Percentiles rank a stretch among this genome's conserved stretches.
These are phyloP conservation scores for Oryzias javanicus DNA, from an alignment of 2,113 vertebrate species.

Conservation along the genomic window DNA sequence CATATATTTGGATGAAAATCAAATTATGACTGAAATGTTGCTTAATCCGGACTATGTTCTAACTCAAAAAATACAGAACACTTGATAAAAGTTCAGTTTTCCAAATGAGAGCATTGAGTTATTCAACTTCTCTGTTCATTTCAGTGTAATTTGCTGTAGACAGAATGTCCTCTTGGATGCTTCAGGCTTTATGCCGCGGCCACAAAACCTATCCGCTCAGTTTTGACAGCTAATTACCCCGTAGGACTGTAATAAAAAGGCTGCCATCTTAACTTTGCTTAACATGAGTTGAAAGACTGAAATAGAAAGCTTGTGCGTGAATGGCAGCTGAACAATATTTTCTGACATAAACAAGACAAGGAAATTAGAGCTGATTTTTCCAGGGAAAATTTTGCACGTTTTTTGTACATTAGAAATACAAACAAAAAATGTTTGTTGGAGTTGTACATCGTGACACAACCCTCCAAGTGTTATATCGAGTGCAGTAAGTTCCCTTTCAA, in stretches of 20 bases:
- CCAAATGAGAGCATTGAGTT: background rate
- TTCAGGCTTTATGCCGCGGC: constrained; percentile 17
- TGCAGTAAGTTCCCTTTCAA: background rate
- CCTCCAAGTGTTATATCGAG: background rate
- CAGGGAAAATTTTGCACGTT: background rate
- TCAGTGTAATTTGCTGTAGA: background rate
- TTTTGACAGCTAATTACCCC: constrained; percentile 64
- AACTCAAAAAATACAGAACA: background rate
- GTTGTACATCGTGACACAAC: background rate
- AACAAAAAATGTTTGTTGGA: background rate
- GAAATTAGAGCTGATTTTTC: constrained; percentile 38
- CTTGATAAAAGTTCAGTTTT: background rate
- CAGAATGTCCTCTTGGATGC: constrained; percentile 14
- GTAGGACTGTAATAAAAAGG: constrained; percentile 41
- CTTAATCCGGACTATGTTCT: background rate
- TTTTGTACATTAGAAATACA: background rate
- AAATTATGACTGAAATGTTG: too few species aligned
- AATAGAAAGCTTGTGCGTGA: constrained; percentile 35
- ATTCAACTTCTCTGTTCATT: background rate
- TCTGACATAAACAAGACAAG: constrained; percentile 29
- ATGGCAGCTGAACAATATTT: constrained; percentile 55
- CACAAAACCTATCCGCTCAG: constrained; percentile 36
- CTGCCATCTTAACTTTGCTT: constrained; percentile 51
- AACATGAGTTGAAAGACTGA: constrained; percentile 28
- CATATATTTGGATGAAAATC: too few species aligned